Base-by-base conservation (phyloP, 1,140 invertebrate genomes). In the Cyclargus thomasi region DNA sequence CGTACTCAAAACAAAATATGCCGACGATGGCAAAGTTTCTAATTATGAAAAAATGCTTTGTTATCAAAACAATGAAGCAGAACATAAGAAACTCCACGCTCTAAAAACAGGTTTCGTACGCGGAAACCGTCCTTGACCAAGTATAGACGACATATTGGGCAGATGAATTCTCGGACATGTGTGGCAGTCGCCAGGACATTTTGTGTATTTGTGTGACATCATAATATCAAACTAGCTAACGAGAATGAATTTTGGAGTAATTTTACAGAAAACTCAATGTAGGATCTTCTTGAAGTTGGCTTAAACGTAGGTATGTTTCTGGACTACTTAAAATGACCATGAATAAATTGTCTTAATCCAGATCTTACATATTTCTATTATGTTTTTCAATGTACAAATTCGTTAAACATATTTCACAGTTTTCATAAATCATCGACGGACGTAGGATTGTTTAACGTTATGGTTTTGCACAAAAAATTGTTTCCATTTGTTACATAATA, bases 21-120 rank as follows among this genome's bases (percentile, higher is more conserved):
- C 39, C 10, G 39, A 47, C 39, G 39, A 29, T 29, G 29, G 14
- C 39, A 39, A 39, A 39, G 11, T 10, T 14, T 14, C 39, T 16
- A 47, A 47, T 47, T 47, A 47, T 29, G 29, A 29, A 47, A 47
- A 47, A 11, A 47, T 47, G 39, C 39, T 47, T 47, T 47, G 39
- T 47, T 14, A 47, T 47, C 39, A 47, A 47, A 47, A 47, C 39
- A 47, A 47, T 47, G 39, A 47, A 47, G 39, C 39, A 47, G 39
- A 47, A 47, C 39, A 14, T 47, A 47, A 47, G 36, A 39, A 47
- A 8, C 39, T 14, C 11, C 39, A 47, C 39, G 39, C 39, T 47
- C 39, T 47, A 47, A 47, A 29, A 47, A 47, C 39, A 47, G 11
- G 39, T 16, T 47, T 14, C 14, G 4, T 47, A 47, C 39, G 39